Conservation (phyloP, 2,888 invertebrate genomes). For the Morpho helenor region DNA sequence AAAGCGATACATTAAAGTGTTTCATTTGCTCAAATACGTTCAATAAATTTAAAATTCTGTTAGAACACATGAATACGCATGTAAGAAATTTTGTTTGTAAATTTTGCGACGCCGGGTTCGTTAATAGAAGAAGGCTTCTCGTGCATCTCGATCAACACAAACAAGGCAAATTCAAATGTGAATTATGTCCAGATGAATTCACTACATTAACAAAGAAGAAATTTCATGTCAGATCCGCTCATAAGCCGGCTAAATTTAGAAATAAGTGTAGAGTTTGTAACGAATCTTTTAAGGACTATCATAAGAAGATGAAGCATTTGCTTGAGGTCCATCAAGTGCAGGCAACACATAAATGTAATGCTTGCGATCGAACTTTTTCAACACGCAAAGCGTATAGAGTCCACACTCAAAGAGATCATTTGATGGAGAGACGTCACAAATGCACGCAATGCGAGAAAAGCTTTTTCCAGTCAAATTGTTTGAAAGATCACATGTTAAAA, state of each 20-base stretch:
- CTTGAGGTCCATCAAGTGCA: conserved; percentile 32
- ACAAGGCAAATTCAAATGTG: conserved; percentile 39
- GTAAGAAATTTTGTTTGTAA: conserved; percentile 42
- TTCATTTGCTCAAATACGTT: conserved; percentile 27
- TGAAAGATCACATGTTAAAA: conserved; percentile 36
- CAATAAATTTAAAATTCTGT: conserved; percentile 30
- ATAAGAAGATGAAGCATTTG: conserved; percentile 37
- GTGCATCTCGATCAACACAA: conserved; percentile 34
- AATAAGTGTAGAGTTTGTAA: conserved; percentile 41
- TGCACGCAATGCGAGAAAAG: conserved; percentile 38
- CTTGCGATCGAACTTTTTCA: conserved; percentile 38
- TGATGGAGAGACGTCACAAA: conserved; percentile 39
- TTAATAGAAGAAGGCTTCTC: conserved; percentile 32
- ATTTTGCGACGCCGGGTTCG: conserved; percentile 38
- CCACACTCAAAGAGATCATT: conserved; percentile 44
- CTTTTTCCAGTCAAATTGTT: conserved; percentile 32
- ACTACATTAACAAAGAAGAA: conserved; percentile 46
- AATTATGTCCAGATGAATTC: conserved; percentile 51
- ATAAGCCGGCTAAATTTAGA: conserved; percentile 37
- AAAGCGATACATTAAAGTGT: conserved; percentile 28
- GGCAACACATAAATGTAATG: conserved; percentile 32
- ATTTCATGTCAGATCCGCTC: conserved; percentile 53
- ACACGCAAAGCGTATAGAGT: conserved; percentile 31
- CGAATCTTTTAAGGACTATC: conserved; percentile 39
- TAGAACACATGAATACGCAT: conserved; percentile 47